These are phyloP conservation scores for Cancer borealis DNA, from an alignment of 2,888 invertebrate genomes.

Conservation along the genomic window DNA sequence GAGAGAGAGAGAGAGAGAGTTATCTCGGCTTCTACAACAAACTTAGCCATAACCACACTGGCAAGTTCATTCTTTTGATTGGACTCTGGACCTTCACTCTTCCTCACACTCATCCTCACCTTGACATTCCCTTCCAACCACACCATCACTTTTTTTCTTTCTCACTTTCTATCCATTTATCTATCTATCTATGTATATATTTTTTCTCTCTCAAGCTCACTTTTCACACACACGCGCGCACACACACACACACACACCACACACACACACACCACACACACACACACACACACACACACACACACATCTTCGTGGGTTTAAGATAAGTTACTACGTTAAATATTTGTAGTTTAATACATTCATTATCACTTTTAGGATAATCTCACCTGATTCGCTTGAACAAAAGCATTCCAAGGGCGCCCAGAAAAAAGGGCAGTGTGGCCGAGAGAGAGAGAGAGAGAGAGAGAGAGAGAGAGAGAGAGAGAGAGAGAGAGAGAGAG, in stretches of 20 bases:
- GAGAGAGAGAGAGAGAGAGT: constrained; percentile 34
- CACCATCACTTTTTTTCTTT: constrained; percentile 13
- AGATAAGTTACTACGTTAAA: too few relatives aligned
- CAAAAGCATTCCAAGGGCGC: constrained; percentile 7
- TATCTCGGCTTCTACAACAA: not conserved
- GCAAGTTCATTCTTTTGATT: not conserved
- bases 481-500: constrained; percentile 51
- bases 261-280: too few relatives aligned
- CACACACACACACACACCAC: too few relatives aligned
- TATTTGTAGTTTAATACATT: not conserved
- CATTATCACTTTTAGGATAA: not conserved
- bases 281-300: too few relatives aligned
- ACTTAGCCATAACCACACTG: not conserved
- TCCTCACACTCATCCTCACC: constrained; percentile 13
- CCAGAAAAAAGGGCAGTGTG: not conserved
- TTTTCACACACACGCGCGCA: too few relatives aligned
- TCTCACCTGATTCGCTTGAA: not conserved
- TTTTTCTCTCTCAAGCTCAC: too few relatives aligned
- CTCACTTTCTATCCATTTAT: not conserved
- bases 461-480: constrained; percentile 45
- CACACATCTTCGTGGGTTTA: too few relatives aligned
- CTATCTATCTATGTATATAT: too few relatives aligned
- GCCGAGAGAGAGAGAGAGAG: constrained; percentile 20
- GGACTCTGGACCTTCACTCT: not conserved
- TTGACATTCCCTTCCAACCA: not conserved